Evolutionary conservation across 2,888 invertebrate genomes (phyloP), one percentile per base, ranked within the genome.

Genomic region (Muscina levida): DNA sequence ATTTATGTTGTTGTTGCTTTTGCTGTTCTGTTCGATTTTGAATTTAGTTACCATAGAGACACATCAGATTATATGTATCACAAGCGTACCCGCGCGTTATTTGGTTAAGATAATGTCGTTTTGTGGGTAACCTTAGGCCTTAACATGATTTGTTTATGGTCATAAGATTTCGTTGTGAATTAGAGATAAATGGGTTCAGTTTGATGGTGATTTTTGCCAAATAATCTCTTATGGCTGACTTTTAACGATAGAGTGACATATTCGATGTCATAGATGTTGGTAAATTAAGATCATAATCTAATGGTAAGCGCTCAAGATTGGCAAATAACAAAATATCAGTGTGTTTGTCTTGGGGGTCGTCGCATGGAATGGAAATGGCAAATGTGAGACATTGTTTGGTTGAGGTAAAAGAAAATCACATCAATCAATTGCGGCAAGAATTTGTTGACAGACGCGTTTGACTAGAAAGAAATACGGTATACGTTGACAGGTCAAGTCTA

Each of bases 111-210:
- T 31, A 68, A 72, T 42, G 72, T 56, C 62, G 62, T 68, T 56
- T 56, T 72, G 24, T 53, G 66, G 62, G 53, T 75, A 81, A 77
- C 74, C 74, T 81, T 66, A 75, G 75, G 81, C 77, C 81, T 72
- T 66, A 53, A 72, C 77, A 78, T 81, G 81, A 81, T 81, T 81
- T 81, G 81, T 81, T 81, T 81, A 78, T 81, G 81, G 77, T 68
- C 81, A 74, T 75, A 59, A 31, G 37, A 59, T 10, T 24, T 37
- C 13, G 37, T 15, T 5, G 39, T 8, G 59, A 5, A 11, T 31
- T n/a, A 31, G 26, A 62, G 42, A 26, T n/a, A 65, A 73, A 71
- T 71, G 57, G 57, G n/a, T 17, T 10, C 22, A 53, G 5, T 5
- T 31, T 31, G 4, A 8, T n/a, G 31, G 31, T 31, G 31, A 5